Base-by-base conservation (phyloP, 2,888 invertebrate species). In the Phymatocera aterrima region DNA sequence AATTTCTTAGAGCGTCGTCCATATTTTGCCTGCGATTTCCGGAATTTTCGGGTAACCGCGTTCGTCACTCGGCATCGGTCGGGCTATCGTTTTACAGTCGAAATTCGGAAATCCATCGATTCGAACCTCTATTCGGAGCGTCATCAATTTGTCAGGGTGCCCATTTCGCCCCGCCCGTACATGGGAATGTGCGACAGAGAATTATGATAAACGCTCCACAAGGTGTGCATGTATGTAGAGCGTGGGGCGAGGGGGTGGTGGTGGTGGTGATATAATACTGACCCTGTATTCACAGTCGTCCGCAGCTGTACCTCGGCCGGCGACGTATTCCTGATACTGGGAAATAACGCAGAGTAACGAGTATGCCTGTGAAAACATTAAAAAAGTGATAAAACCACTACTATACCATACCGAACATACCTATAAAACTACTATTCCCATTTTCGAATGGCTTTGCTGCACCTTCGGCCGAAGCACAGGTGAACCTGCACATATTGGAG, bases 301-400 rank as follows among this genome's bases (percentile, higher is more conserved):
- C 74, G 93, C 92, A 2, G 94, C 94, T 65, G 95, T 94, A 24
- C 96, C 96, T 74, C 95, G 92, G 4, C 96, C 95, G 6, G 93
- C 94, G 80, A 93, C 91, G 87, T 96, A 95, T 87, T 96, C 96
- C 91, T 97, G 97, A 87, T 96, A 96, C 90, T 97, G 97, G 3
- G 97, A 97, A 87, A 96, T 93, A 79, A 97, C 97, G 91, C 97
- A 97, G 79, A 97, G 92, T 90, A 96, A 91, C 81, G 95, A 94
- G 90, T 97, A 97, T 48, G 95, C 91, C 97, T 97, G 92, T 64
- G 91, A 91, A 80, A 81, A 79, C 54, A 79, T 72, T 15, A 18
- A 37, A 61, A 61, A 12, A 18, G 75, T 77, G 40, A 24, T 65
- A 40, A 65, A 79, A 78, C 15, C 12, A 28, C 28, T n/a, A n/a